Evolutionary conservation across 2,113 vertebrate species (phyloP).

Genomic region (Chaetodon trifascialis): DNA sequence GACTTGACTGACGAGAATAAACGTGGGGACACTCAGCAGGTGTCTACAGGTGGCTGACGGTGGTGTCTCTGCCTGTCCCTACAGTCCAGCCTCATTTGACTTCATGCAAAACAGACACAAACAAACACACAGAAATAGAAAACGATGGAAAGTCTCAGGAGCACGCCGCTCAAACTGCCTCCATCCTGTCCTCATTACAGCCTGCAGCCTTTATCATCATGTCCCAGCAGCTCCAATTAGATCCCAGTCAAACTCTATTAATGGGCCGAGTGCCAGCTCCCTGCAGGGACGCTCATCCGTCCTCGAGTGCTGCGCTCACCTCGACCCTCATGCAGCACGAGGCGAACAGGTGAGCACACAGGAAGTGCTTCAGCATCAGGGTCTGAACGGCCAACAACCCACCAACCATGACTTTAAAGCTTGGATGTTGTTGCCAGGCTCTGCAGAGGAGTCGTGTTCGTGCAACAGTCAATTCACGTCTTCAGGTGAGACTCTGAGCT

Average conservation of each 20-base stretch:
- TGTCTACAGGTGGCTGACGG: background rate
- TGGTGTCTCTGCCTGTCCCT: background rate
- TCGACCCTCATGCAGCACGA: background rate
- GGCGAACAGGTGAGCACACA: background rate
- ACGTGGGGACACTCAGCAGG: background rate
- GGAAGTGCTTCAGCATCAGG: background rate
- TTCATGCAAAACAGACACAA: background rate
- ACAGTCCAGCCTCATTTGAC: background rate
- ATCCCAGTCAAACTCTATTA: conserved; percentile 41
- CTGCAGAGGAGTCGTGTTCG: background rate
- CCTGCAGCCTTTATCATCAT: background rate
- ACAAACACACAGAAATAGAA: background rate
- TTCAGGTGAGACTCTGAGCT: background rate
- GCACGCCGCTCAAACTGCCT: background rate
- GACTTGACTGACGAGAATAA: background rate
- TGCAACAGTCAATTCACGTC: background rate
- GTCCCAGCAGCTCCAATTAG: conserved; percentile 22
- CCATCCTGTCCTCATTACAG: background rate
- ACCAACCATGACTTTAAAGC: background rate
- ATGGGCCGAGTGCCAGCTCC: conserved; percentile 1
- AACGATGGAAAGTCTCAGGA: background rate
- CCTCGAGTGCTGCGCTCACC: background rate
- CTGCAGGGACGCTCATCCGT: background rate
- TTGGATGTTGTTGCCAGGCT: background rate
- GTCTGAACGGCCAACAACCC: background rate